Base-by-base conservation (phyloP, 2,797 vertebrate genomes). In the Pangasius sanitwongsei region DNA sequence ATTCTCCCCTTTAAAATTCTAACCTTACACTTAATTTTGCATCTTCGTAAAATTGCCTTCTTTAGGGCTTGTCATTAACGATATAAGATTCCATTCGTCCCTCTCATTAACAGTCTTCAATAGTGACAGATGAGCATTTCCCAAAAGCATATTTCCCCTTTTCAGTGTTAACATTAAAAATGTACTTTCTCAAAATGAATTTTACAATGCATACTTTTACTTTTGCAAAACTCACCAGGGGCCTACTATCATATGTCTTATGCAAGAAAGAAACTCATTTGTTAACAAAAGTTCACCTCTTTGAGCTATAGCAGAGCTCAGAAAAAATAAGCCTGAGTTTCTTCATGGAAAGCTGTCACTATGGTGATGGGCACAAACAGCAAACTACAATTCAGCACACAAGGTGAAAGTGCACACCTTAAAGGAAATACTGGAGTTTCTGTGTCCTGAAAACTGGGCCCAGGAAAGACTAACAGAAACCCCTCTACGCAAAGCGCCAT, bases 371-470 rank as follows among this genome's bases (percentile, higher is more conserved):
- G 82, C 3, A 6, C 25, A 84, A 85, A 57, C 63, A 37, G 15
- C 44, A 48, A 69, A 41, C 6, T 11, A 74, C 53, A 50, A 74
- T 55, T 55, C 28, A 28, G n/a, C 70, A 85, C 11, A 28, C 80
- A 75, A 50, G n/a, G 86, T 80, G 25, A 53, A 63, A 80, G 86
- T 20, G 72, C 41, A 87, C 7, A 77, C 85, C 57, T 31, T 85
- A 37, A 48, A 86, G 84, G 34, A 97, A 81, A 83, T 25, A 61
- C 34, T 83, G 34, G 55, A 8, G 11, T 25, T 37, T 57, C 55
- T 61, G 55, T 41, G 55, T 82, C 31, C 34, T 82, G 55, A 63
- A 82, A 82, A 41, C 20, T 82, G 34, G 34, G 34, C 16, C 57
- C 37, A 63, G 57, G 55, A 82, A 37, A 59, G 80, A 61, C 18